These are phyloP conservation scores for Tiaroga cobitis DNA, from an alignment of 2,797 vertebrate genomes.

Conservation along the genomic window DNA sequence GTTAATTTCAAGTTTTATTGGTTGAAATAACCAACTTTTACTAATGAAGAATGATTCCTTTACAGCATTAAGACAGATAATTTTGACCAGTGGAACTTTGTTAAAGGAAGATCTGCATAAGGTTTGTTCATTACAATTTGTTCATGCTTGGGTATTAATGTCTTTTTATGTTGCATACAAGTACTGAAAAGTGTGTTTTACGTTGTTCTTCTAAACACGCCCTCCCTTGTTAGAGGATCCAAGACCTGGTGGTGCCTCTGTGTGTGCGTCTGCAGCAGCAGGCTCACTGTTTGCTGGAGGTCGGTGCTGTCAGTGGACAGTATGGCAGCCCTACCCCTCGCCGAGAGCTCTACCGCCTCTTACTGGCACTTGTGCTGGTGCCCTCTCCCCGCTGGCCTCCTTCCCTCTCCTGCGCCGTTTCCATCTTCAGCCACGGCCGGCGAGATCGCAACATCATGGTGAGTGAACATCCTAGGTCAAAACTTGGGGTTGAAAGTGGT, in stretches of 20 bases:
- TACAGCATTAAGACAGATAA: constrained; percentile 80
- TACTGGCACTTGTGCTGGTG: constrained; percentile 84
- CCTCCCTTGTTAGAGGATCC: constrained; percentile 78
- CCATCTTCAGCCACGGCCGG: constrained; percentile 82
- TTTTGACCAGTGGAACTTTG: constrained; percentile 84
- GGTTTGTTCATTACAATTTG: constrained; percentile 69
- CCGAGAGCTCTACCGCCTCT: constrained; percentile 83
- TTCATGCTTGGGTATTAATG: neutral
- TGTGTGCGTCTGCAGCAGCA: constrained; percentile 83
- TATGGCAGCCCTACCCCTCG: constrained; percentile 81
- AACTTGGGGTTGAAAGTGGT: neutral
- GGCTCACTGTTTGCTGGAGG: constrained; percentile 66
- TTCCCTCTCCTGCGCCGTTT: constrained; percentile 83
- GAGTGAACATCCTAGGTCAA: constrained; percentile 14
- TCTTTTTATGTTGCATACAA: neutral
- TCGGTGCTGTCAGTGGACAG: constrained; percentile 71
- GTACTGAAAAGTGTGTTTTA: neutral
- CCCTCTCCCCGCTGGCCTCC: constrained; percentile 83
- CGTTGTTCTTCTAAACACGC: neutral
- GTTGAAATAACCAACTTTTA: neutral
- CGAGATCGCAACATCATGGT: constrained; percentile 83
- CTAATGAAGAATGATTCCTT: constrained; percentile 18
- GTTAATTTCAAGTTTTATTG: neutral
- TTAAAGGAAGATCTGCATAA: constrained; percentile 89
- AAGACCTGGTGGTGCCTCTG: constrained; percentile 84